Percentiles rank a stretch among this genome's conserved stretches.
Conservation (phyloP, 2,888 invertebrate species). For the Morpho achilles region DNA sequence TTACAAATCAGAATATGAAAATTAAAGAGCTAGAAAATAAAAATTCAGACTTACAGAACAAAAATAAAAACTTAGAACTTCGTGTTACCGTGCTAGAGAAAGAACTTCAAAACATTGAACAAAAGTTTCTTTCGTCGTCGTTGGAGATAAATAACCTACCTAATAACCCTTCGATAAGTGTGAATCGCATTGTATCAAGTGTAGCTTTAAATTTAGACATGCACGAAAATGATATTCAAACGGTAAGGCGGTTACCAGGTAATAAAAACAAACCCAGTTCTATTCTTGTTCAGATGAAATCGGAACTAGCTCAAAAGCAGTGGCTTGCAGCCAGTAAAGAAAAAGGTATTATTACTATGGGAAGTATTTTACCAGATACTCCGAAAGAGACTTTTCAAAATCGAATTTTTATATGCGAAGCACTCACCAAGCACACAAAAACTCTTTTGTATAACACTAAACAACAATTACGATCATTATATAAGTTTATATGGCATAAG, state of each 20-base stretch:
- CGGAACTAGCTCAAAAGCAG: constrained; percentile 17
- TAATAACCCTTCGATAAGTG: constrained; percentile 2
- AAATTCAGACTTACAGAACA: constrained; percentile 24
- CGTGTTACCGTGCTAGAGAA: constrained; percentile 25
- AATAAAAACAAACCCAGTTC: constrained; percentile 26
- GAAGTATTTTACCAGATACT: constrained; percentile 20
- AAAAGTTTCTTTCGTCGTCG: constrained; percentile 16
- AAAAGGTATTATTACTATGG: constrained; percentile 26
- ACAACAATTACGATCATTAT: constrained; percentile 15
- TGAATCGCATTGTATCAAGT: constrained; percentile 13
- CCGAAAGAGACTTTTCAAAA: constrained; percentile 22
- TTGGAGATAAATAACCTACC: constrained; percentile 10
- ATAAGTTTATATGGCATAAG: constrained; percentile 30
- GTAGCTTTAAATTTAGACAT: constrained; percentile 26
- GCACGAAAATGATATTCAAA: constrained; percentile 15
- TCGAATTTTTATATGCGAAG: constrained; percentile 26
- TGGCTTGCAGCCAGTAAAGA: constrained; percentile 29
- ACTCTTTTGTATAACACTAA: constrained; percentile 27
- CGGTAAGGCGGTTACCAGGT: constrained; percentile 19
- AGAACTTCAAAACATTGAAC: constrained; percentile 19
- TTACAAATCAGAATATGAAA: not conserved
- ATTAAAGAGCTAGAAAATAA: constrained; percentile 11
- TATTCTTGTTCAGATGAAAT: constrained; percentile 28
- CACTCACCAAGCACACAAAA: constrained; percentile 28
- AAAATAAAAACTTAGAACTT: too few relatives aligned